Evolutionary conservation across 2,888 invertebrate species (phyloP).

Genomic region (Muscina levida): DNA sequence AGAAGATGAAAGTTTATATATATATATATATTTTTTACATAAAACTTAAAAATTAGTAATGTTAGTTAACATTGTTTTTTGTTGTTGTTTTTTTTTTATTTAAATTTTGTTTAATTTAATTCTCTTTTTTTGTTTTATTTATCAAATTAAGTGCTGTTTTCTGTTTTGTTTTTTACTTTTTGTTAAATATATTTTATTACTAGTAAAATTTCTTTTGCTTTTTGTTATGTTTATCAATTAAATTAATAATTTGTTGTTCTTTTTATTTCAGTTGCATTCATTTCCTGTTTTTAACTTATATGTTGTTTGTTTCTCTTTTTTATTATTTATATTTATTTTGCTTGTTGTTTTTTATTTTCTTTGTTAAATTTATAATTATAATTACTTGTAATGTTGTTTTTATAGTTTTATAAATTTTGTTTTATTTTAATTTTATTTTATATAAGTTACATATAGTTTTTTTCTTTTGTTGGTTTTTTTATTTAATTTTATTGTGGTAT

Average conservation of each 20-base stretch:
- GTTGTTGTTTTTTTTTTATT: conserved; percentile 26
- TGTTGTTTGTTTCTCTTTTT: conserved; percentile 50
- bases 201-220: conserved; percentile 56
- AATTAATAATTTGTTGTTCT: conserved; percentile 57
- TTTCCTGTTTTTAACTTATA: conserved; percentile 65
- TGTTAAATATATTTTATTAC: conserved; percentile 49
- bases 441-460: conserved; percentile 51
- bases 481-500: conserved; percentile 25
- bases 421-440: conserved; percentile 36
- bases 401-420: conserved; percentile 49
- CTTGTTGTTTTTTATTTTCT: conserved; percentile 73
- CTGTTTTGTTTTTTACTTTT: conserved; percentile 13
- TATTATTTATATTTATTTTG: conserved; percentile 56
- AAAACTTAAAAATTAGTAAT: conserved; percentile 66
- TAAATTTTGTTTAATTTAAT: conserved; percentile 34
- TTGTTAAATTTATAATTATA: conserved; percentile 65
- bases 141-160: conserved; percentile 61
- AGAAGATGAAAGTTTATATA: conserved; percentile 61
- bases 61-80: conserved; percentile 64
- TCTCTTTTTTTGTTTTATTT: conserved; percentile 42
- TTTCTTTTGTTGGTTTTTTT: conserved; percentile 48
- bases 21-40: conserved; percentile 63
- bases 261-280: conserved; percentile 62
- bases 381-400: conserved; percentile 21
- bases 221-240: conserved; percentile 47